Evolutionary conservation across 2,113 vertebrate genomes (phyloP), one percentile per base, ranked within the genome.

Genomic region (Paramisgurnus dabryanus): DNA sequence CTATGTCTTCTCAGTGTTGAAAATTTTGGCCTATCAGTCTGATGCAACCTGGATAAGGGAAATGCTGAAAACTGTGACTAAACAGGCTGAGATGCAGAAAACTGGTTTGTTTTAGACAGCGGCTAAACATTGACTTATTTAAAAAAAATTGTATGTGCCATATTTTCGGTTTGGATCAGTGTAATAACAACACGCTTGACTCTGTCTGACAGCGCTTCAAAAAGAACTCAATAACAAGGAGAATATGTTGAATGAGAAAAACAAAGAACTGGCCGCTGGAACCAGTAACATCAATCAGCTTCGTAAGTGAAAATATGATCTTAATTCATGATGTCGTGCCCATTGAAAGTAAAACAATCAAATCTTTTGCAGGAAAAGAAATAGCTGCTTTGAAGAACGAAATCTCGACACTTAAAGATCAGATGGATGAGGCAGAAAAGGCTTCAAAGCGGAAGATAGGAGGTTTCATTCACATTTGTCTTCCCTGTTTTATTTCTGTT

Each of bases 1-100:
- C 27, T 34, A 34, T 34, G 27, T 55, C 5, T 55, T 43, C 39
- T 58, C 53, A 73, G 70, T 58, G 70, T 17, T 73, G 10, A 57
- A 73, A 73, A 58, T 60, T 39, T 4, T 73, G 11, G 70, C 70
- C 57, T 53, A 58, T 3, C 70, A 73, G n/a, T 57, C 17, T 41
- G 70, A 43, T 73, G 70, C 43, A 13, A 43, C 53, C 53, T 73
- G 70, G 70, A 73, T 58, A 43, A 43, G 6, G n/a, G 53, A 73
- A 58, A 73, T 22, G 53, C 70, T 73, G 70, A 57, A 73, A 22
- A 43, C 10, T 12, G 53, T 73, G 39, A 43, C 9, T 41, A 2
- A n/a, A 40, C 39, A 43, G 17, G 49, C 49, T 60, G 53, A 73
- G 53, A 58, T 13, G 9, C 6, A 73, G 10, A 58, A 22, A 73